Conservation (phyloP, 2,888 invertebrate species). For the Pomacea canaliculata region DNA sequence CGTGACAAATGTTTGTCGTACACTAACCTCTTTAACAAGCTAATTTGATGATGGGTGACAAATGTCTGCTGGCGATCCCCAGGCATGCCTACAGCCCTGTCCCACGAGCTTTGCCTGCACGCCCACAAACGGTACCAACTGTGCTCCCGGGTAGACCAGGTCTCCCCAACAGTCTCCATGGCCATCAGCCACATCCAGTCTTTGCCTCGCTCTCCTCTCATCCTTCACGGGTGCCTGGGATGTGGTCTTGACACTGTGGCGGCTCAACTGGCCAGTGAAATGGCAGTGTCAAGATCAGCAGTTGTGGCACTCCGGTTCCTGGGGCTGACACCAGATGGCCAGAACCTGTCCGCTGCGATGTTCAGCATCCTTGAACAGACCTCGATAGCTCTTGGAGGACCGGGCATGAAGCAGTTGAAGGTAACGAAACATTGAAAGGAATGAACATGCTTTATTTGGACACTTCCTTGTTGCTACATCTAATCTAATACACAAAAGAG, state of each 20-base stretch:
- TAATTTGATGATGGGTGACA: too few relatives aligned
- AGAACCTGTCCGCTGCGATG: constrained; percentile 22
- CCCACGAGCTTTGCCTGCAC: constrained; percentile 20
- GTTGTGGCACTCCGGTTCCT: constrained; percentile 27
- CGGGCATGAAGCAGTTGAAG: neutral
- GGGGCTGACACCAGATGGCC: constrained; percentile 31
- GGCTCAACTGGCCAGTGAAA: constrained; percentile 8
- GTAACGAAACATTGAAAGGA: neutral
- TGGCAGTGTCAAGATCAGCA: neutral
- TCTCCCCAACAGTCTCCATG: neutral
- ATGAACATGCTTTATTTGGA: too few relatives aligned
- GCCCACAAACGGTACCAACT: constrained; percentile 7
- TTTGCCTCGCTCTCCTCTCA: constrained; percentile 4
- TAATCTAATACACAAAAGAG: too few relatives aligned
- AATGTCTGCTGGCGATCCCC: neutral
- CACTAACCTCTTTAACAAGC: too few relatives aligned
- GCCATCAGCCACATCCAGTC: neutral
- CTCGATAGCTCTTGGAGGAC: constrained; percentile 7
- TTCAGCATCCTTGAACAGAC: constrained; percentile 32
- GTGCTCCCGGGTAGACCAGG: neutral
- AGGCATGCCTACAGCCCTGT: constrained; percentile 18
- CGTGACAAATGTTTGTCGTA: too few relatives aligned
- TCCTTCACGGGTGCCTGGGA: constrained; percentile 24
- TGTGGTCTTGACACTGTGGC: constrained; percentile 19
- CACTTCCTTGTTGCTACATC: too few relatives aligned